These are phyloP conservation scores for Gambusia affinis DNA, from an alignment of 2,113 vertebrate species.

Conservation along the genomic window DNA sequence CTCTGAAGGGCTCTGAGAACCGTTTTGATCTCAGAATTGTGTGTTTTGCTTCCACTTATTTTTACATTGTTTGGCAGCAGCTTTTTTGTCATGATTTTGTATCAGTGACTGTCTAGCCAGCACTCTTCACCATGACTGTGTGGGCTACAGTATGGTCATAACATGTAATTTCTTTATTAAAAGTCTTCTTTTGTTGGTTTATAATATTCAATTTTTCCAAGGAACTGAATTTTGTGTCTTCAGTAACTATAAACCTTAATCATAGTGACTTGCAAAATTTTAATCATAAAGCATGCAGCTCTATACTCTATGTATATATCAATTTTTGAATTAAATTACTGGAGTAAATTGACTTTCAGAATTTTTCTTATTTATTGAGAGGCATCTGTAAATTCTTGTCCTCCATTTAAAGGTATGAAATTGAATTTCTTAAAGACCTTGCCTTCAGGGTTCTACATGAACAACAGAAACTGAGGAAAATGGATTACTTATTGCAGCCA, in stretches of 20 bases:
- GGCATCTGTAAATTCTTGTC: too few species aligned
- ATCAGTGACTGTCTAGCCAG: neutral
- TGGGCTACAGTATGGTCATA: neutral
- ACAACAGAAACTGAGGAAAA: slow-evolving; percentile 39
- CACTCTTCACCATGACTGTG: neutral
- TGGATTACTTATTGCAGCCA: slow-evolving; percentile 41
- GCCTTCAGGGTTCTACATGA: slow-evolving; percentile 16
- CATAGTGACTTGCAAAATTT: neutral
- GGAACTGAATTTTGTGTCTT: neutral
- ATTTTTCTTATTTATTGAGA: too few species aligned
- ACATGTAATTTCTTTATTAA: neutral
- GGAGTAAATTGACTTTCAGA: neutral
- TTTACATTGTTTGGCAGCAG: too few species aligned
- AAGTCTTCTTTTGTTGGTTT: neutral
- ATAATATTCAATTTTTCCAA: neutral
- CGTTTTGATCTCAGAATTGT: too few species aligned
- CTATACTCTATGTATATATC: too few species aligned
- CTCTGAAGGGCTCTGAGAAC: too few species aligned
- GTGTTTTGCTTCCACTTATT: too few species aligned
- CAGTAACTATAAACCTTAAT: neutral
- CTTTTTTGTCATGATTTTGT: neutral
- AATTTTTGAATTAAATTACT: neutral
- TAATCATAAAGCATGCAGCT: too few species aligned
- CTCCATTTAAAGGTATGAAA: slow-evolving; percentile 18
- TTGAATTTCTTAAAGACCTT: slow-evolving; percentile 29